These are phyloP conservation scores for Diglossa brunneiventris DNA, from an alignment of 2,113 vertebrate species.

Conservation along the genomic window DNA sequence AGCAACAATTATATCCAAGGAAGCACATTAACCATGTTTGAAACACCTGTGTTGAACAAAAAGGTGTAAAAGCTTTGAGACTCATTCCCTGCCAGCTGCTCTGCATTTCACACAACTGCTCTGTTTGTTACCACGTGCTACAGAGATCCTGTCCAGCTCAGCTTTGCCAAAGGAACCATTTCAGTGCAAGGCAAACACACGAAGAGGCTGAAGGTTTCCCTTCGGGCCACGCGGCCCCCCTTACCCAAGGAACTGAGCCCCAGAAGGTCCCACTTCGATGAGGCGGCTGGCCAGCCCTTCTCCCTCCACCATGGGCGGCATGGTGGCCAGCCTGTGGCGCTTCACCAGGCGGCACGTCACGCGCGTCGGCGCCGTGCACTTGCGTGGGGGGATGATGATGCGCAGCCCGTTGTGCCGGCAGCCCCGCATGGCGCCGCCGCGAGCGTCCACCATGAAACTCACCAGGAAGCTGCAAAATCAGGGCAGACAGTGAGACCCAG, in stretches of 20 bases:
- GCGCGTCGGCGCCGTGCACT: constrained; percentile 92
- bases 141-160: not conserved
- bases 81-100: not conserved
- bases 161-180: not conserved
- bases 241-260: constrained; percentile 99
- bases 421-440: constrained; percentile 95
- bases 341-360: constrained; percentile 97
- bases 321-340: constrained; percentile 91
- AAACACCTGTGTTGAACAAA: not conserved
- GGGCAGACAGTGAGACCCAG: not conserved
- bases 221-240: constrained; percentile 33
- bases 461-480: constrained; percentile 89
- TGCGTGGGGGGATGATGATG: constrained; percentile 93
- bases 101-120: not conserved
- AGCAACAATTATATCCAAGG: not conserved
- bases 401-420: constrained; percentile 94
- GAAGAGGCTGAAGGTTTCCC: not conserved
- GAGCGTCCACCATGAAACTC: constrained; percentile 98
- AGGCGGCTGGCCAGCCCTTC: constrained; percentile 93
- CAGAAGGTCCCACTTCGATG: constrained; percentile 95
- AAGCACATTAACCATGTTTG: not conserved
- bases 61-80: not conserved
- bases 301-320: constrained; percentile 96
- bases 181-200: not conserved
- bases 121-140: fast-evolving